These are phyloP conservation scores for Temnothorax nylanderi DNA, from an alignment of 1,140 invertebrate species.

Conservation along the genomic window DNA sequence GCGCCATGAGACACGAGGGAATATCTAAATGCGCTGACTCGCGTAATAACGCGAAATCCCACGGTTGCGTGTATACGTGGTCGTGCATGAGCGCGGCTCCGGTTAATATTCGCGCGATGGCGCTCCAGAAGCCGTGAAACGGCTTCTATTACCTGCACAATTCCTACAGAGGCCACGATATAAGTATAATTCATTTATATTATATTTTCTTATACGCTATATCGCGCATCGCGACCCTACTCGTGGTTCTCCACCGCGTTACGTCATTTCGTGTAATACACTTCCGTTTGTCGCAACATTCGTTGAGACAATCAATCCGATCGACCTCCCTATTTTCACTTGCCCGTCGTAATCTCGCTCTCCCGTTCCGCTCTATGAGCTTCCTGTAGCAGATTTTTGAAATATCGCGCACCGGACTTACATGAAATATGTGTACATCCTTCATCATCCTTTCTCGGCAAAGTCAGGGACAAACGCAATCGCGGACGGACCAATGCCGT, in stretches of 20 bases:
- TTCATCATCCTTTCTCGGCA: slow-evolving; percentile 47
- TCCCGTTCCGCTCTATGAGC: not conserved
- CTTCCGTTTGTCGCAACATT: not conserved
- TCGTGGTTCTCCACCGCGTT: not conserved
- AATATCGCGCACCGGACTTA: slow-evolving; percentile 52
- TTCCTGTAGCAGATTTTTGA: slow-evolving; percentile 39
- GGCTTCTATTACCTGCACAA: not conserved
- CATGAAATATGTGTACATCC: slow-evolving; percentile 50
- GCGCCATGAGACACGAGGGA: slow-evolving; percentile 39
- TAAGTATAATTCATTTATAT: not conserved
- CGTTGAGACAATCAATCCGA: too few relatives aligned
- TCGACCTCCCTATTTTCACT: not conserved
- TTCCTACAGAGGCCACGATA: not conserved
- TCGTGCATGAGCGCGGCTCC: slow-evolving; percentile 39
- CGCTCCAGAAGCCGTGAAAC: slow-evolving; percentile 42
- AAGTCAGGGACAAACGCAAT: slow-evolving; percentile 1
- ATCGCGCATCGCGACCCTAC: not conserved
- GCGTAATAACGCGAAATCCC: slow-evolving; percentile 67
- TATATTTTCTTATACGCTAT: not conserved
- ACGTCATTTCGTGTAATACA: not conserved
- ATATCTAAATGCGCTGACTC: slow-evolving; percentile 46
- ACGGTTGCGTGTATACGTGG: slow-evolving; percentile 50
- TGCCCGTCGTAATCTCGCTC: not conserved
- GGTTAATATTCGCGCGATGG: slow-evolving; percentile 47
- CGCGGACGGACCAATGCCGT: slow-evolving; percentile 62